Evolutionary conservation across 1,140 invertebrate genomes (phyloP), one percentile per base, ranked within the genome.

Genomic region (Drosophila sp.): DNA sequence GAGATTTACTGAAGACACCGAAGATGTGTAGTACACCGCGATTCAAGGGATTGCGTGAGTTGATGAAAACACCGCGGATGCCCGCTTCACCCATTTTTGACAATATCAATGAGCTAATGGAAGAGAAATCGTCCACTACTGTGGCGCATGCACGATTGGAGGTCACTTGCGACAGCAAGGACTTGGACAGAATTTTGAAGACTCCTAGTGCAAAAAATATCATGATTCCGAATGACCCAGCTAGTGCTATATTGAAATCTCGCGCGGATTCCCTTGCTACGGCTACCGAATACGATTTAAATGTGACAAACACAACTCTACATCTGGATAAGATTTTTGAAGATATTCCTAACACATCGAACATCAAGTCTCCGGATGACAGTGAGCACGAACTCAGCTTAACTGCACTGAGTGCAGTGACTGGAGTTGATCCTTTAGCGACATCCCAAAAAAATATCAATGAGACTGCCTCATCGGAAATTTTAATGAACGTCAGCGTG

Each of bases 181-280:
- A 38, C 10, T 65, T 78, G 1, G 86, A 90, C 4, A 25, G 60
- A 54, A 76, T 80, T 56, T 60, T 91, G 5, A 91, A 82, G 29
- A 91, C 90, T 1, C 90, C 90, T 25, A 78, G 86, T 3, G 90
- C 80, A 7, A 85, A 79, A 41, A 73, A 90, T 55, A 70, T 90
- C 3, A 91, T 91, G 90, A 84, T 91, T 50, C 83, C 90, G n/a
- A 79, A 60, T 27, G 72, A 85, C 4, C 90, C 90, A 2, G 78
- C 82, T 1, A 91, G 85, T 55, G 80, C 80, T 0, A 62, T 91
- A 1, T 47, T 91, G 1, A 75, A 90, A 30, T 60, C 77, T 6
- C 57, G 64, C 1, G 50, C 50, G 0, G 56, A 58, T 60, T 72
- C 63, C 1, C 3, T 70, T 0, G 60, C 54, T 2, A 30, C 81